Conservation (phyloP, 2,888 invertebrate species). For the Cephus spinipes region DNA sequence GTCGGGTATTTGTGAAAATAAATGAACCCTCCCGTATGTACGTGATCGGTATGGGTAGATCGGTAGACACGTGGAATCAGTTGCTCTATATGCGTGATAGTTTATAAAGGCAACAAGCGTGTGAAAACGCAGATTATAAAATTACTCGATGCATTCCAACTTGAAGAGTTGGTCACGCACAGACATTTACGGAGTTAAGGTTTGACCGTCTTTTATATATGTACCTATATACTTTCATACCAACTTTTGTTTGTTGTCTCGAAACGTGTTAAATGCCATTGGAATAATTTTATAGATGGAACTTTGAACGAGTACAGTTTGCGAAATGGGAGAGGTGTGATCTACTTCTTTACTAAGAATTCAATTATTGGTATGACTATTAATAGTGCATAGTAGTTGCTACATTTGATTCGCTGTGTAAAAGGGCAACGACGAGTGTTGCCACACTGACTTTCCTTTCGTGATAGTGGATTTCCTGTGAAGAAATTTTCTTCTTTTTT, state of each 20-base stretch:
- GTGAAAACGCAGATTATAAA: constrained; percentile 26
- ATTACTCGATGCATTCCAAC: constrained; percentile 24
- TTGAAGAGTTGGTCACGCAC: constrained; percentile 22
- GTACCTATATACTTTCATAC: background rate
- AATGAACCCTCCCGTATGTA: background rate
- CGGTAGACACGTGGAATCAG: background rate
- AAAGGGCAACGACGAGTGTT: background rate
- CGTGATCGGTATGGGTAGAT: background rate
- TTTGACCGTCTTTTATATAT: background rate
- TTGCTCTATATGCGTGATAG: background rate
- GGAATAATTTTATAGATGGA: background rate
- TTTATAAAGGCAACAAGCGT: background rate
- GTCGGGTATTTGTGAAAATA: background rate
- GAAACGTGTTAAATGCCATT: background rate
- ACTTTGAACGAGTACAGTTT: background rate
- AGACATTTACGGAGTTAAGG: background rate
- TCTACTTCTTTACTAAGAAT: background rate
- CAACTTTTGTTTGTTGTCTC: background rate
- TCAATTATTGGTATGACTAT: background rate
- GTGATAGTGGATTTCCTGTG: background rate
- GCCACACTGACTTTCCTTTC: background rate
- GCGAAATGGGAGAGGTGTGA: background rate
- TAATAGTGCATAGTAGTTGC: background rate
- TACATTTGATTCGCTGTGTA: background rate
- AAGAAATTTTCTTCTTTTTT: background rate